Evolutionary conservation across 2,888 invertebrate genomes (phyloP), one percentile per base, ranked within the genome.

Genomic region (Perdita meconis): DNA sequence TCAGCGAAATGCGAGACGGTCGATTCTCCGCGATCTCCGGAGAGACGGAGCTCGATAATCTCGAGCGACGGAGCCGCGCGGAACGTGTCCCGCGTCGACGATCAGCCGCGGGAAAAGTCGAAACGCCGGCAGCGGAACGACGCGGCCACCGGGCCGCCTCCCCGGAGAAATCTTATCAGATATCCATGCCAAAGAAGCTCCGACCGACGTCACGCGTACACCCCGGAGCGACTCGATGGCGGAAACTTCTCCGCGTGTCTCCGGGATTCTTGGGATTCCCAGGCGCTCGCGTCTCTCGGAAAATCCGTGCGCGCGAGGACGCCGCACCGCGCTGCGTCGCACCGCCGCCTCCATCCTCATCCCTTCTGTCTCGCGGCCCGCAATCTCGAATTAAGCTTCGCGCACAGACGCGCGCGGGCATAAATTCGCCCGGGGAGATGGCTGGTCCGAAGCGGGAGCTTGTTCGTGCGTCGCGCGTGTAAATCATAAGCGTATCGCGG

Each of bases 91-190:
- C 57, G 81, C 12, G 66, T 74, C 51, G 57, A 16, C 70, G 68
- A 76, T 78, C 77, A 60, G 57, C 13, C 61, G 65, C 59, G 63
- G 51, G 66, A 66, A 56, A 44, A 42, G 19, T 16, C 13, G 66
- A 50, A 34, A 59, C 55, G 26, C 30, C 40, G 47, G 61, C 59
- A 40, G 40, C 12, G 44, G n/a, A 12, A 50, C 56, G 53, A 57
- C 57, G 22, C 73, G 47, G 19, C 69, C n/a, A n/a, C 40, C 55
- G 63, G 80, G 78, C 77, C 71, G 66, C 57, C 76, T 80, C 87
- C 65, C 84, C 26, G 26, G 86, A 86, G 88, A 88, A 87, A 88
- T 88, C 86, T 86, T 83, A 88, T 87, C 86, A 65, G 86, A 83
- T 85, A 82, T 82, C 86, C 78, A 72, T 82, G 85, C 82, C 78